Evolutionary conservation across 2,113 vertebrate species (phyloP).

Genomic region (Scatophagus argus): DNA sequence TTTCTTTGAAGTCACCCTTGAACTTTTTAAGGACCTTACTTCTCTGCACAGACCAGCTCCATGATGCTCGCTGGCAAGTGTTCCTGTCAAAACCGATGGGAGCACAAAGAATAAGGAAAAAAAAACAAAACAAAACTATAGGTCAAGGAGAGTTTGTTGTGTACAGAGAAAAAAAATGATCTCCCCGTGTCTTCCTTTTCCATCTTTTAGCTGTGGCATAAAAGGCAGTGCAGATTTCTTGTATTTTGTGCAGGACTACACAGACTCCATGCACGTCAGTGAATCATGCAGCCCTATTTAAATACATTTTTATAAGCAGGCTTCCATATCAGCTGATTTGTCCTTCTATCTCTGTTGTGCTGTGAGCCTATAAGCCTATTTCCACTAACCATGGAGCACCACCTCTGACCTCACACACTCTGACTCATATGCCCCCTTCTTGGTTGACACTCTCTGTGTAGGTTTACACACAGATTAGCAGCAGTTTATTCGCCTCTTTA

Average conservation of each 20-base stretch:
- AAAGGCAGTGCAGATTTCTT: background rate
- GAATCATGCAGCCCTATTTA: background rate
- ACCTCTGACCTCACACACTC: background rate
- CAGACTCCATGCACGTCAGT: background rate
- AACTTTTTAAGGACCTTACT: constrained; percentile 20
- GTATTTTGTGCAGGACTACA: background rate
- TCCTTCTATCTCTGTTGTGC: no score
- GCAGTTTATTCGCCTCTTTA: background rate
- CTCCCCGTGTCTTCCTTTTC: background rate
- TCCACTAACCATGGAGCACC: background rate
- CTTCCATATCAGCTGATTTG: background rate
- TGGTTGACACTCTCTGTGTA: background rate
- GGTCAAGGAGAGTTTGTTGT: constrained; percentile 31
- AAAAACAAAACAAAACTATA: constrained; percentile 1
- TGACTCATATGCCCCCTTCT: background rate
- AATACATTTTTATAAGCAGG: background rate
- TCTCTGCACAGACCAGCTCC: constrained; percentile 29
- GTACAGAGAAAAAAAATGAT: constrained; percentile 21
- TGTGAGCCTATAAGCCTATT: no score
- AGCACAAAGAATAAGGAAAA: constrained; percentile 23
- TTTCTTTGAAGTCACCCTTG: constrained; percentile 56
- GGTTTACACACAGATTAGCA: background rate
- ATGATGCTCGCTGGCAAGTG: constrained; percentile 13
- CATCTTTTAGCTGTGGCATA: background rate
- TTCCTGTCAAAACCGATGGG: constrained; percentile 49